These are phyloP conservation scores for Propithecus deckenii DNA, from an alignment of 2,797 vertebrate genomes.

Conservation along the genomic window DNA sequence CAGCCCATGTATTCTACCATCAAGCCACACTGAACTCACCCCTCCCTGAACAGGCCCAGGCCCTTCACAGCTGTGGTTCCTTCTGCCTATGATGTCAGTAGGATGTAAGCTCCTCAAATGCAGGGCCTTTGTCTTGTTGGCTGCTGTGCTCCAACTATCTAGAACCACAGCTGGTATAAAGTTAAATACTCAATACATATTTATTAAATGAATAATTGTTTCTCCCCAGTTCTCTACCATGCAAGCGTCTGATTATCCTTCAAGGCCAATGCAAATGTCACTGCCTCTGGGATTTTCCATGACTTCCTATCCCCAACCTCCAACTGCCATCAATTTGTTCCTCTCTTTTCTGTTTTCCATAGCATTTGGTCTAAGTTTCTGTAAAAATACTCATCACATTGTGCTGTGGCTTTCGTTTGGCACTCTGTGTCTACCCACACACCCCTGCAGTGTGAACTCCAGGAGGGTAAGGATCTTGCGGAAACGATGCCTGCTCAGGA, in stretches of 20 bases:
- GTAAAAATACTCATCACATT: neutral
- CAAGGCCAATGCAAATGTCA: conserved; percentile 12
- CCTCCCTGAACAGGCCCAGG: neutral
- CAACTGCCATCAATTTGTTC: neutral
- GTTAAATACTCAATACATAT: neutral
- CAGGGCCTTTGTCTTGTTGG: neutral
- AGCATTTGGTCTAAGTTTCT: neutral
- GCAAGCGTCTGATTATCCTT: conserved; percentile 25
- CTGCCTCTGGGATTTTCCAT: neutral
- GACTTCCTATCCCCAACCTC: neutral
- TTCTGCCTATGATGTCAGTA: neutral
- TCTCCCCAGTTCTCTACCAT: neutral
- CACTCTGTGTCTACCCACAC: neutral
- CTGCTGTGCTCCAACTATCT: neutral
- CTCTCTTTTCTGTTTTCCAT: neutral
- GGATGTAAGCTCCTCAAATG: neutral
- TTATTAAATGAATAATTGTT: neutral
- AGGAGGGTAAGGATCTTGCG: neutral
- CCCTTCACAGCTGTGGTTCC: neutral
- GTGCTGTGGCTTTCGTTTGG: neutral
- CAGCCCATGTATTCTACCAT: neutral
- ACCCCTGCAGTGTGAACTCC: neutral
- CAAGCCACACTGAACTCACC: neutral
- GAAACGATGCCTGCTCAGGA: conserved; percentile 27
- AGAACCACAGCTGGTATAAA: neutral